phyloP scores from a whole-genome alignment of 2,888 invertebrate genomes.

The Caenorhabditis wallacei region DNA sequence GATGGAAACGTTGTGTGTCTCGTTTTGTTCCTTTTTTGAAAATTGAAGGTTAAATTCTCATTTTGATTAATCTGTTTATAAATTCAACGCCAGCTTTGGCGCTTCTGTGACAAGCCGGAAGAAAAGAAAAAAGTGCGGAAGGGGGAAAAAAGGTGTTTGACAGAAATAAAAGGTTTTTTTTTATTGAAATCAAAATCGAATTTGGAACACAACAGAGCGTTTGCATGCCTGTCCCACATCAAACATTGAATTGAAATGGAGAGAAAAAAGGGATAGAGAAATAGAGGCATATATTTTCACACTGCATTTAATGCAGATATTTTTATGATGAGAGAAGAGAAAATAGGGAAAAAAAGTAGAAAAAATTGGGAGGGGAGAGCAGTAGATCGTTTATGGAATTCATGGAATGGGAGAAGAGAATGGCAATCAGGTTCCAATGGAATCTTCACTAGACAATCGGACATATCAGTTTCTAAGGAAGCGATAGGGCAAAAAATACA shows the following conservation, averaged over 20 bases:
- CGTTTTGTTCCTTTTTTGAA: slow-evolving; percentile 19
- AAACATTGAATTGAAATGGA: slow-evolving; percentile 39
- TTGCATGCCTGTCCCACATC: slow-evolving; percentile 40
- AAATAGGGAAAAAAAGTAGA: neutral
- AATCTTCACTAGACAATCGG: slow-evolving; percentile 1
- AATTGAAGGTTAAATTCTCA: slow-evolving; percentile 41
- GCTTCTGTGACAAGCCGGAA: neutral
- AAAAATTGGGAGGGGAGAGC: neutral
- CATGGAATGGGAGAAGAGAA: slow-evolving; percentile 30
- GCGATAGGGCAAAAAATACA: neutral
- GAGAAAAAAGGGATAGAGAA: slow-evolving; percentile 39
- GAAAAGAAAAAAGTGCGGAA: neutral
- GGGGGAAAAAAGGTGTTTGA: neutral
- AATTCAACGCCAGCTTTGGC: neutral
- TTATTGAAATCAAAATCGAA: slow-evolving; percentile 34
- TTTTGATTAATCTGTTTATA: slow-evolving; percentile 20
- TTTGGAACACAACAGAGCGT: slow-evolving; percentile 40
- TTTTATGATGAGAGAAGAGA: slow-evolving; percentile 2
- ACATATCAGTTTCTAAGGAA: slow-evolving; percentile 1
- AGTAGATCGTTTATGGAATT: slow-evolving; percentile 37
- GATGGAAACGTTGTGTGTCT: neutral
- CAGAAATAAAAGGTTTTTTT: slow-evolving; percentile 3
- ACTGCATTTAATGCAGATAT: slow-evolving; percentile 46
- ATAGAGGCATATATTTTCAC: slow-evolving; percentile 42
- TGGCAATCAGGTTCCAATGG: slow-evolving; percentile 8